Percentiles rank a stretch among this genome's conserved stretches.
Evolutionary conservation across 2,113 vertebrate species (phyloP).

Genomic region (Megalops atlanticus): DNA sequence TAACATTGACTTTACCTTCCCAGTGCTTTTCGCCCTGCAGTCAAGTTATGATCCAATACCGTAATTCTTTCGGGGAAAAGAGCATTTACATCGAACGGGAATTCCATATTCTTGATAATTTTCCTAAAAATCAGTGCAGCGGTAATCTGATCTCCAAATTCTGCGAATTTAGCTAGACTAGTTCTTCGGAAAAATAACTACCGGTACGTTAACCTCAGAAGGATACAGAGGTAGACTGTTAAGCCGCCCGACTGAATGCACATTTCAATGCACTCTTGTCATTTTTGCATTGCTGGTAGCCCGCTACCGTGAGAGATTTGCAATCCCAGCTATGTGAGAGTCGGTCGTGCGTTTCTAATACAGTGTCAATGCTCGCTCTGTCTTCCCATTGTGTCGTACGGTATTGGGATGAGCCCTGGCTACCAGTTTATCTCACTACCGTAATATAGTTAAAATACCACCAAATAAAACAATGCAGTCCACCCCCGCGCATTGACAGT

Average conservation of each 20-base stretch:
- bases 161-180: conserved; percentile 4
- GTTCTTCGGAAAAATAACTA: conserved; percentile 11
- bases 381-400: conserved; percentile 47
- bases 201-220: conserved; percentile 8
- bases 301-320: background rate
- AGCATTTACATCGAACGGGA: conserved; percentile 67
- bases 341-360: conserved; percentile 5
- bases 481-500: too few relatives aligned
- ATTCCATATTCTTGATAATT: conserved; percentile 58
- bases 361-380: conserved; percentile 19
- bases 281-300: conserved; percentile 9
- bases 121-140: background rate
- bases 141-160: background rate
- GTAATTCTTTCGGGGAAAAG: conserved; percentile 68
- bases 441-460: conserved; percentile 26
- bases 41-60: conserved; percentile 66
- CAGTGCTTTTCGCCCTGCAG: conserved; percentile 50
- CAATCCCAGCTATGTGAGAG: background rate
- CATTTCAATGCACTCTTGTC: background rate
- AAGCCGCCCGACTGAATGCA: background rate
- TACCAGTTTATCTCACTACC: background rate
- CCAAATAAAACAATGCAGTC: background rate
- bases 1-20: conserved; percentile 56
- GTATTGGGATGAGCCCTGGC: background rate
- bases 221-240: background rate